Percentiles rank a stretch among this genome's conserved stretches.
phyloP scores from a whole-genome alignment of 2,113 vertebrate species.

The Alouatta palliata region DNA sequence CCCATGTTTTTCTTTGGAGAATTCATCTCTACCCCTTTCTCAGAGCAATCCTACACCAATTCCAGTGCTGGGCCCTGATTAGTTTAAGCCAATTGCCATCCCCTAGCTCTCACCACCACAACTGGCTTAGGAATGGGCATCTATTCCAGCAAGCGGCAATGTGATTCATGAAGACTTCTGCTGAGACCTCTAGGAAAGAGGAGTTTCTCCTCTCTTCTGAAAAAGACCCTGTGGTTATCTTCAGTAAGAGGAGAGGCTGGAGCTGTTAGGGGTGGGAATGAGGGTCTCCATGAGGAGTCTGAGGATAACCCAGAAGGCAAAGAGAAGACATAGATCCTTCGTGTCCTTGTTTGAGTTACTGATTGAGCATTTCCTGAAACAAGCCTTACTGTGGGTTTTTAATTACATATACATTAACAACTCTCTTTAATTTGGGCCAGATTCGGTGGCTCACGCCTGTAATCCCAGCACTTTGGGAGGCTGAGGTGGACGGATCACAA shows the following conservation, averaged over 20 bases:
- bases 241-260: neutral
- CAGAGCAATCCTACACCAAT: neutral
- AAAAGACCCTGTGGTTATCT: neutral
- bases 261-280: neutral
- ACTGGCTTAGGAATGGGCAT: neutral
- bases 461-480: no score
- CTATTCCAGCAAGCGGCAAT: neutral
- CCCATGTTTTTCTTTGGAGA: neutral
- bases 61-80: neutral
- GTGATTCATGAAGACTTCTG: neutral
- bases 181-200: neutral
- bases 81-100: neutral
- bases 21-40: neutral
- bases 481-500: no score
- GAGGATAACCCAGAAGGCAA: neutral
- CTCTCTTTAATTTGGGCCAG: neutral
- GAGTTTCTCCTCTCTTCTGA: neutral
- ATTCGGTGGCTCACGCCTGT: no score
- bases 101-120: neutral
- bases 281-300: fast-evolving
- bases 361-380: neutral
- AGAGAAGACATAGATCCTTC: neutral
- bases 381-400: neutral
- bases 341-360: neutral
- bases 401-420: neutral